Base-by-base conservation (phyloP, 2,797 vertebrate genomes). In the Harpagifer antarcticus region DNA sequence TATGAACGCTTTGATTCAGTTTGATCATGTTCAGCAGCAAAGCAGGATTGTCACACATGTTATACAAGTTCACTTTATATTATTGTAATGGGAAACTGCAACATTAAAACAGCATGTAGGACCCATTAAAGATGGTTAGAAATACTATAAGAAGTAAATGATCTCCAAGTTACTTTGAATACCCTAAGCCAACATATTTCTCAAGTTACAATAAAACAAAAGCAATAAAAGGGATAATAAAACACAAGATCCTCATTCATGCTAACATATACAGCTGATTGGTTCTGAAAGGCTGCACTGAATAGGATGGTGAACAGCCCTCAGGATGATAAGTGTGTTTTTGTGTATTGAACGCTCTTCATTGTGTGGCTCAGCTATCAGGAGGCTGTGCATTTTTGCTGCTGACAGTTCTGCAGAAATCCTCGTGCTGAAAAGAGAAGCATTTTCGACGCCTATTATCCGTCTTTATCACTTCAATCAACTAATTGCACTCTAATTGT, bases 171-270 rank as follows among this genome's bases (percentile, higher is more conserved):
- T 9, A 9, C 33, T 43, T n/a, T 20, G 20, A 20, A 20, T 20
- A 20, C 20, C 20, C 20, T 20, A 20, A 20, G 20, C 20, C 20
- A 20, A 20, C 23, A 23, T 23, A 23, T 23, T 23, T 23, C 17
- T 50, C 49, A 53, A 45, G 82, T 79, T 78, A 74, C 49, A 72
- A 47, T 55, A 52, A 23, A 42, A n/a, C 53, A 58, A n/a, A 49
- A 68, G 74, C 48, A 59, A 53, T 59, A 53, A 65, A 45, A 12
- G 17, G 57, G 52, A 76, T 62, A 74, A 52, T 68, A 60, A 48
- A 53, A 69, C 47, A 75, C 37, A 74, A 66, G 72, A 75, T 81
- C 50, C 91, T 90, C 94, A 94, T 96, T 97, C 95, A 96, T 96
- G 95, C 95, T 94, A 94, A 95, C 94, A 94, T 72, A 90, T 78